Conservation (phyloP, 1,140 invertebrate species). For the Zaprionus ornatus region DNA sequence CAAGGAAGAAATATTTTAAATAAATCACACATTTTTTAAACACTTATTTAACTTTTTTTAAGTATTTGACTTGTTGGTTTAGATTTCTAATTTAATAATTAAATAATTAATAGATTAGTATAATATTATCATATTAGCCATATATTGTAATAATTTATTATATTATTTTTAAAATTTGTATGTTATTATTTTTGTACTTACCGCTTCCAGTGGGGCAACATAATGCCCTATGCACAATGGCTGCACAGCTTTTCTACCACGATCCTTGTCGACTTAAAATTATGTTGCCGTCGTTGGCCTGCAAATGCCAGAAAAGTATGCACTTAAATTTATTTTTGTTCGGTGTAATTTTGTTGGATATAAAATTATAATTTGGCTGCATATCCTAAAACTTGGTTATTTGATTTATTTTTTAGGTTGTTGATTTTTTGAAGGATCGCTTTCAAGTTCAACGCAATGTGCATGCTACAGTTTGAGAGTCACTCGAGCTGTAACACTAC, state of each 20-base stretch:
- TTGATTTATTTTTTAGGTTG: background rate
- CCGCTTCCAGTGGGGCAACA: constrained; percentile 83
- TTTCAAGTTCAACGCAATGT: constrained; percentile 2
- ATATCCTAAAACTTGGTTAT: background rate
- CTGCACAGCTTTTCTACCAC: constrained; percentile 63
- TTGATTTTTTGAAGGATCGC: background rate
- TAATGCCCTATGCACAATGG: constrained; percentile 70
- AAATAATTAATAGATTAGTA: no score
- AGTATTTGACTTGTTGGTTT: no score
- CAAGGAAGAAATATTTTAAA: background rate
- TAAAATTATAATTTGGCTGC: background rate
- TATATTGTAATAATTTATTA: background rate
- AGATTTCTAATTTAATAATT: no score
- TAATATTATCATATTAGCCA: no score
- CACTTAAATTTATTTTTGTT: constrained; percentile 49
- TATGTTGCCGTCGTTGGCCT: constrained; percentile 74
- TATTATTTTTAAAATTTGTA: background rate
- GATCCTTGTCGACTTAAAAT: constrained; percentile 64
- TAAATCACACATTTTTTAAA: background rate
- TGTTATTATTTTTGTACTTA: constrained; percentile 46
- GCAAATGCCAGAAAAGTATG: constrained; percentile 65
- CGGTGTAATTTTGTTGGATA: background rate
- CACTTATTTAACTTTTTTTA: background rate
- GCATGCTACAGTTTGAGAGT: constrained; percentile 54
- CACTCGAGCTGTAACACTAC: constrained; percentile 15